Conservation (phyloP, 2,888 invertebrate genomes). For the Andrena bucephala region DNA sequence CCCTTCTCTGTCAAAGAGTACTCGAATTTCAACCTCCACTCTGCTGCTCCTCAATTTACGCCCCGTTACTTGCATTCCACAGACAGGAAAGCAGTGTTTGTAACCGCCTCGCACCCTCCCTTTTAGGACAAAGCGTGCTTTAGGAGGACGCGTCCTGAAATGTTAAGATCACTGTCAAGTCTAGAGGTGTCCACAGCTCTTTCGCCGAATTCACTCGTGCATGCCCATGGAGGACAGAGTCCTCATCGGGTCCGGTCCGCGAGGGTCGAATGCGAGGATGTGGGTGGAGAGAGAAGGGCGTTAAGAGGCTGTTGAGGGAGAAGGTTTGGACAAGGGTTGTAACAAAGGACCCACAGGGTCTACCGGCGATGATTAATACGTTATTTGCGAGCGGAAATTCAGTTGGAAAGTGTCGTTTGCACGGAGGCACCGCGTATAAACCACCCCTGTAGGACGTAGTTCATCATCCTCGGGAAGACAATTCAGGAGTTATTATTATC, state of each 20-base stretch:
- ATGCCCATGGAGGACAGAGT: background rate
- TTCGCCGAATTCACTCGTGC: background rate
- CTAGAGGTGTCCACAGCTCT: background rate
- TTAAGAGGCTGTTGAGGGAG: slow-evolving; percentile 30
- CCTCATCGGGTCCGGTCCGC: slow-evolving; percentile 5
- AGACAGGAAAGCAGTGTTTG: background rate
- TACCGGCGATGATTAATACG: slow-evolving; percentile 70
- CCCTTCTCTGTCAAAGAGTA: background rate
- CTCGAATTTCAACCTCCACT: background rate
- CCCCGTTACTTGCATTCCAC: background rate
- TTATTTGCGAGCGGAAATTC: slow-evolving; percentile 70
- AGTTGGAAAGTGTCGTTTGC: slow-evolving; percentile 70
- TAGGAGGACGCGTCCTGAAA: background rate
- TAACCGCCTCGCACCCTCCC: background rate
- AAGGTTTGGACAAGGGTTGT: slow-evolving; percentile 27
- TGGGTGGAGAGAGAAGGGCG: slow-evolving; percentile 6
- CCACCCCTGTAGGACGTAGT: slow-evolving; percentile 37
- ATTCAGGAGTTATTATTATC: slow-evolving; percentile 44
- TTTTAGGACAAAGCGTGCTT: background rate
- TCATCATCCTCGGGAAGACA: slow-evolving; percentile 36
- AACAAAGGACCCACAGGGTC: slow-evolving; percentile 43
- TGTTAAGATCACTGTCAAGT: background rate
- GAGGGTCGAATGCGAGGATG: background rate
- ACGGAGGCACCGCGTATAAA: slow-evolving; percentile 39
- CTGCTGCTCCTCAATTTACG: background rate